Conservation (phyloP, 1,140 invertebrate species). For the Cydia fagiglandana region DNA sequence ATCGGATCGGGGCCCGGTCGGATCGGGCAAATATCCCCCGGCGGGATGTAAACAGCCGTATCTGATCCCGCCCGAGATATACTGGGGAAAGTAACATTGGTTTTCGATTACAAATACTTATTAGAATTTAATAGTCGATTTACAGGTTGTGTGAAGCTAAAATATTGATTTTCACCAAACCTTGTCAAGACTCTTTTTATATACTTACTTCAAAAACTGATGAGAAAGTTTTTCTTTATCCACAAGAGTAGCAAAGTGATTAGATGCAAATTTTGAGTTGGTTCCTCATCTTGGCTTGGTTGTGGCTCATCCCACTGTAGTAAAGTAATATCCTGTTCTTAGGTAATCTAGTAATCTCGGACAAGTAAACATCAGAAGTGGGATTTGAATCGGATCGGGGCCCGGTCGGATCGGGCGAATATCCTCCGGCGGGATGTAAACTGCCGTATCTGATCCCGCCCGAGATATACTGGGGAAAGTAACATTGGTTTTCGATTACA, state of each 20-base stretch:
- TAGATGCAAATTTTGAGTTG: too few species aligned
- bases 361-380: conserved; percentile 4
- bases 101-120: neutral
- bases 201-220: too few species aligned
- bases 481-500: conserved; percentile 8
- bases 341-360: neutral
- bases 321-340: neutral
- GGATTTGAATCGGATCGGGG: conserved; percentile 12
- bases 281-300: too few species aligned
- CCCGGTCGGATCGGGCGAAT: neutral
- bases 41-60: conserved; percentile 10
- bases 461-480: neutral
- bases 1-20: neutral
- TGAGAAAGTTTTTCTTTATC: too few species aligned
- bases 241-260: too few species aligned
- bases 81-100: neutral
- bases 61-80: neutral
- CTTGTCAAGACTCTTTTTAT: too few species aligned
- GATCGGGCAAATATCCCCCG: conserved; percentile 12
- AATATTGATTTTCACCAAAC: too few species aligned
- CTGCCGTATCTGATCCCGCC: conserved; percentile 4
- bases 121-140: too few species aligned
- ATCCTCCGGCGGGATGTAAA: conserved; percentile 9
- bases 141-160: too few species aligned
- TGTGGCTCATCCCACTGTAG: neutral